These are phyloP conservation scores for Dysidea cf. avara DNA, from an alignment of 37 sponge, comb jelly and placozoan species.

Conservation along the genomic window DNA sequence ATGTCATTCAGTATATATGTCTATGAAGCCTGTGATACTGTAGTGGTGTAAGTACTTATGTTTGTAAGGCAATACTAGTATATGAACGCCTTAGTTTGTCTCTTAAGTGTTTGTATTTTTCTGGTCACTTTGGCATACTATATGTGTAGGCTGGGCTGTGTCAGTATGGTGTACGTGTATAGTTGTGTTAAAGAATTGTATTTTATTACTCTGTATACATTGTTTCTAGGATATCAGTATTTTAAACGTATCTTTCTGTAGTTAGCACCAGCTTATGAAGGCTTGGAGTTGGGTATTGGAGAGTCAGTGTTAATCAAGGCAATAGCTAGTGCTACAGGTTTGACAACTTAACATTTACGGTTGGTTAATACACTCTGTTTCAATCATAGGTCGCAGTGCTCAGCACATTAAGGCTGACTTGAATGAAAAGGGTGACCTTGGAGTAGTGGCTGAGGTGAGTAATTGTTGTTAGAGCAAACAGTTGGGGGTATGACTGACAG, in stretches of 20 bases:
- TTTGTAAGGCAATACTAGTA: too few relatives aligned
- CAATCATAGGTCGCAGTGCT: conserved; percentile 53
- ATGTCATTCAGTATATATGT: conserved; percentile 1
- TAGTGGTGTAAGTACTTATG: not conserved
- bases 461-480: not conserved
- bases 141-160: too few relatives aligned
- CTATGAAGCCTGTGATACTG: not conserved
- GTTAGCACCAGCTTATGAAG: conserved; percentile 93
- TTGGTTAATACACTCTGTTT: too few relatives aligned
- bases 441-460: conserved; percentile 89
- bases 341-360: not conserved
- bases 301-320: conserved; percentile 86
- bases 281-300: conserved; percentile 91
- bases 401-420: conserved; percentile 80
- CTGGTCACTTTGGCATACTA: too few relatives aligned
- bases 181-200: too few relatives aligned
- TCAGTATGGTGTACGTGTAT: too few relatives aligned
- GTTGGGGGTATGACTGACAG: not conserved
- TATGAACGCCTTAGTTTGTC: too few relatives aligned
- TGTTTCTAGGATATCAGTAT: not conserved
- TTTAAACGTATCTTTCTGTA: conserved; percentile 12
- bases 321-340: conserved; percentile 78
- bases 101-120: too few relatives aligned
- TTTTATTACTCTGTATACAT: conserved; percentile 4
- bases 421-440: conserved; percentile 87